These are phyloP conservation scores for Hippoglossus stenolepis DNA, from an alignment of 2,113 vertebrate species.

Conservation along the genomic window DNA sequence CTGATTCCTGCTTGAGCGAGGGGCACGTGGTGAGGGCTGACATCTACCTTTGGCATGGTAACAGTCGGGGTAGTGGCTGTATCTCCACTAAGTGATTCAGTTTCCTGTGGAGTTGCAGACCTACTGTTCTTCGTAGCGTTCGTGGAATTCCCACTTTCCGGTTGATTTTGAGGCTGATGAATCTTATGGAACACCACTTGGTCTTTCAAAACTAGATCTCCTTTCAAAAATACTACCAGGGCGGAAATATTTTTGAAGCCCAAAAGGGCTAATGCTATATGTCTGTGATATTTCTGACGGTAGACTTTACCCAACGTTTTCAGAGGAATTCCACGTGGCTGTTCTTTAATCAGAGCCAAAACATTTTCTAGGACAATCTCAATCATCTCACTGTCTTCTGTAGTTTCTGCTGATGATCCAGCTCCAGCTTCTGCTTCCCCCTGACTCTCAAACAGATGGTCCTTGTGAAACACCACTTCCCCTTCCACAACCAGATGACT, in stretches of 20 bases:
- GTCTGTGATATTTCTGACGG: too few relatives aligned
- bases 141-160: not conserved
- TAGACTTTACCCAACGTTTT: too few relatives aligned
- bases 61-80: not conserved
- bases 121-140: not conserved
- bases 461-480: constrained; percentile 59
- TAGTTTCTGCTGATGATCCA: not conserved
- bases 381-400: too few relatives aligned
- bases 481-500: constrained; percentile 60
- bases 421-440: too few relatives aligned
- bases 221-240: constrained; percentile 34
- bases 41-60: not conserved
- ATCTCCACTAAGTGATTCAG: not conserved
- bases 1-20: not conserved
- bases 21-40: not conserved
- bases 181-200: too few relatives aligned
- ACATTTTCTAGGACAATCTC: too few relatives aligned
- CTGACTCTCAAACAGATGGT: not conserved
- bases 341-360: too few relatives aligned
- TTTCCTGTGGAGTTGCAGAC: constrained; percentile 6
- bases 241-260: too few relatives aligned
- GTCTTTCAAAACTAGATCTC: constrained; percentile 59
- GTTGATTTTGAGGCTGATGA: not conserved
- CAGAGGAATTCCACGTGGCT: too few relatives aligned
- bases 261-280: too few relatives aligned